Conservation (phyloP, 2,888 invertebrate genomes). For the Thymelicus acteon region DNA sequence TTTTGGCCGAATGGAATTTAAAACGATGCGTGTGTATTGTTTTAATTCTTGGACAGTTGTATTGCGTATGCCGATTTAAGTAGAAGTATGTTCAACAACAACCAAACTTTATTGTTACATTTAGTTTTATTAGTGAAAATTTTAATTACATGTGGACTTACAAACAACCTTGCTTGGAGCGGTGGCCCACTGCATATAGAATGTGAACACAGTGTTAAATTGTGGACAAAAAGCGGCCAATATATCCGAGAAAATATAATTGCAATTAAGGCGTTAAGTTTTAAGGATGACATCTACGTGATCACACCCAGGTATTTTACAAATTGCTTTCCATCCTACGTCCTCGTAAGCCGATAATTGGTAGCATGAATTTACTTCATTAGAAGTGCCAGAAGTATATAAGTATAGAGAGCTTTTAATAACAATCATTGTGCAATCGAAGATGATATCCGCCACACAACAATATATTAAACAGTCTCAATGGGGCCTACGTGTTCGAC, state of each 20-base stretch:
- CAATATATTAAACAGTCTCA: too few species aligned
- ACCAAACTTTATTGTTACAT: background rate
- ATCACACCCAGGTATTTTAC: conserved; percentile 82
- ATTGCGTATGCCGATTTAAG: background rate
- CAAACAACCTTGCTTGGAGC: conserved; percentile 72
- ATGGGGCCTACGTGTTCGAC: too few species aligned
- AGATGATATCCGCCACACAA: too few species aligned
- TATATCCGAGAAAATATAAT: conserved; percentile 85
- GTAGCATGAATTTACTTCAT: too few species aligned
- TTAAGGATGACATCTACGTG: conserved; percentile 82
- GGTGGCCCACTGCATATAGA: conserved; percentile 74
- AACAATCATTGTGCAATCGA: too few species aligned
- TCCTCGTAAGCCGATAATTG: too few species aligned
- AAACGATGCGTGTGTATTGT: conserved; percentile 5
- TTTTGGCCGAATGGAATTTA: background rate
- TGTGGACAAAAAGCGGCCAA: conserved; percentile 80
- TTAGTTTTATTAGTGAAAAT: conserved; percentile 11
- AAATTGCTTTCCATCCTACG: too few species aligned
- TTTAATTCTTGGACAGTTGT: background rate
- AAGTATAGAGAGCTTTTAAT: too few species aligned
- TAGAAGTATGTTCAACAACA: conserved; percentile 6
- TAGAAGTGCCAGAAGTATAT: too few species aligned
- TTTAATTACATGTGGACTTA: conserved; percentile 41
- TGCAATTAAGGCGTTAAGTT: conserved; percentile 84
- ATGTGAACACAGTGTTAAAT: conserved; percentile 74